Conservation (phyloP, 1,140 invertebrate genomes). For the Littorina saxatilis region DNA sequence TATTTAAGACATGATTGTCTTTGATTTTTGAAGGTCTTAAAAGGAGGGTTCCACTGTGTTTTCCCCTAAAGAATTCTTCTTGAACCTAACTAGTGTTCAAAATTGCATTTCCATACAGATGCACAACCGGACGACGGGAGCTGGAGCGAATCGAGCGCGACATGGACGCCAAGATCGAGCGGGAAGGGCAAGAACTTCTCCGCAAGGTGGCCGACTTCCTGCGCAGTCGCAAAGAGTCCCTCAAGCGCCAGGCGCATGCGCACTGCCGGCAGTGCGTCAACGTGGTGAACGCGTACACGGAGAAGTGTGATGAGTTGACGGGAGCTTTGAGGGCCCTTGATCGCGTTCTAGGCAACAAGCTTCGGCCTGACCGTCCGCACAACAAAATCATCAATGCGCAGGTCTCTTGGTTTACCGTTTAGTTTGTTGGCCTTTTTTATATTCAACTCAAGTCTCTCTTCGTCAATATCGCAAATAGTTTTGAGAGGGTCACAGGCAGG, state of each 20-base stretch:
- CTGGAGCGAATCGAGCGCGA: conserved; percentile 35
- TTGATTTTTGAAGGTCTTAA: too few species aligned
- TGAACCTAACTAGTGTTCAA: too few species aligned
- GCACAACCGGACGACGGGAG: conserved; percentile 2
- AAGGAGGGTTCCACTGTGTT: too few species aligned
- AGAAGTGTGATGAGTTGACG: conserved; percentile 27
- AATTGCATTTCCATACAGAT: too few species aligned
- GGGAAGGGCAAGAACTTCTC: conserved; percentile 31
- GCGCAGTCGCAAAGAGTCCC: conserved; percentile 24
- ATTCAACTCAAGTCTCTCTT: too few species aligned
- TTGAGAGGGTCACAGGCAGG: too few species aligned
- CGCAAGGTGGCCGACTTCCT: conserved; percentile 37
- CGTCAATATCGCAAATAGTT: too few species aligned
- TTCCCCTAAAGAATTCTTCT: too few species aligned
- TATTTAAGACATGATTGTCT: too few species aligned
- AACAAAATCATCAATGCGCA: conserved; percentile 3
- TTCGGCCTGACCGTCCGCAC: conserved; percentile 21
- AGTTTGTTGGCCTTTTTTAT: too few species aligned
- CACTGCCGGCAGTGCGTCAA: conserved; percentile 21
- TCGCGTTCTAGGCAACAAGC: conserved; percentile 4
- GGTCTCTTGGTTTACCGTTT: too few species aligned
- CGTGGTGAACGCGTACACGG: conserved; percentile 29
- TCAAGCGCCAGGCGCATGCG: conserved; percentile 26
- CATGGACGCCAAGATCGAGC: conserved; percentile 30
- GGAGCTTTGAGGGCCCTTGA: background rate